phyloP scores from a whole-genome alignment of 1,140 invertebrate species.

The Drosophila ogumai region DNA sequence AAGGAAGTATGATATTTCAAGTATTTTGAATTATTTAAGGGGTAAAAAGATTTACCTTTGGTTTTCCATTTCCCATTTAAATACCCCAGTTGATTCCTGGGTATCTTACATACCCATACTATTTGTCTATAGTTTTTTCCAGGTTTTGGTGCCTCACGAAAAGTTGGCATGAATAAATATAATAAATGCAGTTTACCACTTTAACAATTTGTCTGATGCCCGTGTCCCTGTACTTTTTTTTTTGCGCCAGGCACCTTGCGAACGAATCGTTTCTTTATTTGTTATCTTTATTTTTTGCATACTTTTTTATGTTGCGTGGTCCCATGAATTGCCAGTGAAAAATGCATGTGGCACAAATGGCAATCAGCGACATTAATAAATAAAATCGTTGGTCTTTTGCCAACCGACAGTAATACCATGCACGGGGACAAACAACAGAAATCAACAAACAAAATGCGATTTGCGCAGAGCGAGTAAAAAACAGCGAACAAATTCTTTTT shows the following conservation, averaged over 20 bases:
- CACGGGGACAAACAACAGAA: conserved; percentile 45
- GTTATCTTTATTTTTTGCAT: conserved; percentile 11
- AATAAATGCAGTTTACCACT: conserved; percentile 66
- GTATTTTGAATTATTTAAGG: neutral
- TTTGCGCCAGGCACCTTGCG: conserved; percentile 19
- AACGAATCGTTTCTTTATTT: conserved; percentile 10
- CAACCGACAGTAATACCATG: conserved; percentile 61
- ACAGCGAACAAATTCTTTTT: conserved; percentile 28
- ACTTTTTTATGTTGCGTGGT: conserved; percentile 1
- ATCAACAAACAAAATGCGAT: conserved; percentile 51
- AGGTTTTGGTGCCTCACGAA: conserved; percentile 22
- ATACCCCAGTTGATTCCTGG: neutral
- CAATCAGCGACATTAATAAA: conserved; percentile 72
- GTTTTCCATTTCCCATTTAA: neutral
- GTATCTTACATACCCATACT: neutral
- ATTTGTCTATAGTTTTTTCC: neutral
- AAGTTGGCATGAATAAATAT: conserved; percentile 63
- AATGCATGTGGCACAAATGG: conserved; percentile 59
- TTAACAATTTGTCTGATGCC: conserved; percentile 61
- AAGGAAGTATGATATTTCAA: neutral
- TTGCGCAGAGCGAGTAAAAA: conserved; percentile 17
- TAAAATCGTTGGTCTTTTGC: conserved; percentile 68
- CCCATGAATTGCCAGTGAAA: conserved; percentile 27
- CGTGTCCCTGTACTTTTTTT: conserved; percentile 30
- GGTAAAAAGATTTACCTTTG: neutral